A percentile compares a stretch with the other conserved stretches of the same genome.
Conservation (phyloP, 1,140 invertebrate species). For the Drosophila erecta region DNA sequence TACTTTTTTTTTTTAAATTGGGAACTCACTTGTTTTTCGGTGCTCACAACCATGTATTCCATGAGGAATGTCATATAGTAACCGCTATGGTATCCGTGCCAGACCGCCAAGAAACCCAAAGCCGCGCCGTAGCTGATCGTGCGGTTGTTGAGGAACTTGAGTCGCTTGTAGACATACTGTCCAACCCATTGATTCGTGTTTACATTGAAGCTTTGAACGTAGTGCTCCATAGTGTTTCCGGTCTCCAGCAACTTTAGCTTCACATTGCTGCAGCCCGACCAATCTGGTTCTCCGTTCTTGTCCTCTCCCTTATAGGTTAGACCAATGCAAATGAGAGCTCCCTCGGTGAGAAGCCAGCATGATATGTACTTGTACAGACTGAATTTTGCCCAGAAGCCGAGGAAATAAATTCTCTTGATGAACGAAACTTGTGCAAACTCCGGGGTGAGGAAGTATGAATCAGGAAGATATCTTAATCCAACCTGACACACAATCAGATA, state of each 20-base stretch:
- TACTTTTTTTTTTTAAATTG: neutral
- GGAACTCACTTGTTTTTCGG: slow-evolving; percentile 92
- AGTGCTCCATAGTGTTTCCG: slow-evolving; percentile 92
- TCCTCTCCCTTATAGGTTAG: slow-evolving; percentile 90
- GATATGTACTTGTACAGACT: slow-evolving; percentile 95
- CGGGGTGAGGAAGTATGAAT: slow-evolving; percentile 89
- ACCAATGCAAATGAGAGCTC: slow-evolving; percentile 89
- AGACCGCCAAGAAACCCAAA: slow-evolving; percentile 94
- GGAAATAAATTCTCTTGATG: slow-evolving; percentile 87
- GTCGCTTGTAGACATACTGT: slow-evolving; percentile 96
- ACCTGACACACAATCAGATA: slow-evolving; percentile 92
- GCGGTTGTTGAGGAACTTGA: slow-evolving; percentile 95
- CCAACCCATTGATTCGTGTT: slow-evolving; percentile 97
- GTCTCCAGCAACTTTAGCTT: slow-evolving; percentile 91
- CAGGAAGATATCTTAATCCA: slow-evolving; percentile 88
- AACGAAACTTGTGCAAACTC: slow-evolving; percentile 88
- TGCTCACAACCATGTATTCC: slow-evolving; percentile 94
- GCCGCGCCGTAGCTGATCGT: slow-evolving; percentile 93
- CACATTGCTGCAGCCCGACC: slow-evolving; percentile 95
- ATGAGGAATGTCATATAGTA: slow-evolving; percentile 97
- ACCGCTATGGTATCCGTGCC: slow-evolving; percentile 96
- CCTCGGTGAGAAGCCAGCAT: slow-evolving; percentile 95
- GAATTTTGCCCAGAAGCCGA: slow-evolving; percentile 94
- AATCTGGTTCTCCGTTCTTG: slow-evolving; percentile 86
- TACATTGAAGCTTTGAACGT: slow-evolving; percentile 95